These are phyloP conservation scores for Parauchenoglanis ngamensis DNA, from an alignment of 2,797 vertebrate genomes.

Conservation along the genomic window DNA sequence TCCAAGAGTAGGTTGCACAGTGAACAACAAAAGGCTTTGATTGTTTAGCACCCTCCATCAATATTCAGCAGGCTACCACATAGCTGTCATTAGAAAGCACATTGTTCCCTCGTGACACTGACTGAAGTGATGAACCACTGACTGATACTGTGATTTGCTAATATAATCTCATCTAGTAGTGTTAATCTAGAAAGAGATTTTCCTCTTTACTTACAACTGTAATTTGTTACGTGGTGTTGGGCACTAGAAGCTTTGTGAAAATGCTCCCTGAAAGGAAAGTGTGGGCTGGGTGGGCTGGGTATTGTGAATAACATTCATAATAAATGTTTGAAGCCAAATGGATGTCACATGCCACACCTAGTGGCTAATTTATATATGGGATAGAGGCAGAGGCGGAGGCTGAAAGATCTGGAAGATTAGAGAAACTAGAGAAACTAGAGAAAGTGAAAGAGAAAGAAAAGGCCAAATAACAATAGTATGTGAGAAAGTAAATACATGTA, in stretches of 20 bases:
- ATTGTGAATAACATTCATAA: neutral
- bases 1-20: conserved; percentile 10
- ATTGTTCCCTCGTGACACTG: conserved; percentile 13
- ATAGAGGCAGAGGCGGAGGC: neutral
- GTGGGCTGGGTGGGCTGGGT: neutral
- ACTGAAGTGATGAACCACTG: neutral
- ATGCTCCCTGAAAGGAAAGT: neutral
- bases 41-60: conserved; percentile 8
- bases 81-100: conserved; percentile 19
- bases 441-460: neutral
- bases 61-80: conserved; percentile 28
- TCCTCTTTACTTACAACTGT: neutral
- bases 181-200: neutral
- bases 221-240: conserved; percentile 11
- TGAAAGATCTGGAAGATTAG: neutral
- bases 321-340: neutral
- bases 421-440: too few relatives aligned
- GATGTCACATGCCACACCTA: conserved; percentile 17
- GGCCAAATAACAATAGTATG: neutral
- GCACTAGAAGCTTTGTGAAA: neutral
- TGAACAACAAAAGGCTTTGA: conserved; percentile 25
- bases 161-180: neutral
- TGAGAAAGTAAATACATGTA: neutral
- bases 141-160: neutral
- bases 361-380: neutral